A percentile compares a stretch with the other conserved stretches of the same genome.
Evolutionary conservation across 2,888 invertebrate genomes (phyloP).

Genomic region (Magallana nippona): DNA sequence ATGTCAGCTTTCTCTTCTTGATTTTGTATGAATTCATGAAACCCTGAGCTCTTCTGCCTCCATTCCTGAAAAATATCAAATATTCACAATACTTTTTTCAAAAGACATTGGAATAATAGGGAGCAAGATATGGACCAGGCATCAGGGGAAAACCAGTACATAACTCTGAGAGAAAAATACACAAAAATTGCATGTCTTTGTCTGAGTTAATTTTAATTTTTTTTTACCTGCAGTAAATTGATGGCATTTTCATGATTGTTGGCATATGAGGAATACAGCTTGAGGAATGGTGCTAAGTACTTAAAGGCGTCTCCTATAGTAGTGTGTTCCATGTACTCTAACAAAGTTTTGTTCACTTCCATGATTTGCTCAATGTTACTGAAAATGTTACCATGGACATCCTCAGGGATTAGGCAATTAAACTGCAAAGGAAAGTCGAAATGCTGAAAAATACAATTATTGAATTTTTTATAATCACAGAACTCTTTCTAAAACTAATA

Average conservation of each 20-base stretch:
- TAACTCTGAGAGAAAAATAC: background rate
- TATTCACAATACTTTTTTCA: background rate
- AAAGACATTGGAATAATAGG: background rate
- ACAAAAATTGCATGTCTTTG: too few species aligned
- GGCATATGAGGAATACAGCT: conserved; percentile 89
- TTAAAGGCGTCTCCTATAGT: conserved; percentile 86
- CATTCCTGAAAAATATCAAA: conserved; percentile 69
- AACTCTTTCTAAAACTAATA: too few species aligned
- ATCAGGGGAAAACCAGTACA: too few species aligned
- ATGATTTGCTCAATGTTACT: conserved; percentile 80
- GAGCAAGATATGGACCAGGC: too few species aligned
- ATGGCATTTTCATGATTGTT: conserved; percentile 86
- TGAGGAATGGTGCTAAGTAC: conserved; percentile 88
- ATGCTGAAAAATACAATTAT: conserved; percentile 65
- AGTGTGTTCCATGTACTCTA: conserved; percentile 79
- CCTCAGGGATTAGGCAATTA: conserved; percentile 72
- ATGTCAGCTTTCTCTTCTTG: conserved; percentile 88
- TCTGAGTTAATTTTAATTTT: too few species aligned
- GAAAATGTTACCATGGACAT: conserved; percentile 74
- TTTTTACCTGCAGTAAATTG: conserved; percentile 83
- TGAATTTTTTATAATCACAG: too few species aligned
- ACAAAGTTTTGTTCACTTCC: conserved; percentile 78
- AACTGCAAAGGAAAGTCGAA: conserved; percentile 77
- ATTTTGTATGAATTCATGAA: conserved; percentile 71
- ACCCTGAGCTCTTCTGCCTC: conserved; percentile 74